A percentile compares a stretch with the other conserved stretches of the same genome.
These are phyloP conservation scores for Myathropa florea DNA, from an alignment of 2,888 invertebrate genomes.

Conservation along the genomic window DNA sequence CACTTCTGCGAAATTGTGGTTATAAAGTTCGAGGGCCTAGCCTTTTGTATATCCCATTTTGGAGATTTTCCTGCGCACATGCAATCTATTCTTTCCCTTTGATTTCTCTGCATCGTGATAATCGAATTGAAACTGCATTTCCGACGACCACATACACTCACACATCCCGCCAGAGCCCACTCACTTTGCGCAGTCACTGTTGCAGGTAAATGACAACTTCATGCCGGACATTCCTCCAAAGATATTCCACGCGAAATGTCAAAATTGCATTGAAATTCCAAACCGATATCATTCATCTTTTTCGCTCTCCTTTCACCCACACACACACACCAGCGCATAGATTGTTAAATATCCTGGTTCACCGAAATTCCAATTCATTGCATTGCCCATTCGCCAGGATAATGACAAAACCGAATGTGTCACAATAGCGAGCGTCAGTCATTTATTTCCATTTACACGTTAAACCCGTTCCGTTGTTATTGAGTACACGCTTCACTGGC, in stretches of 20 bases:
- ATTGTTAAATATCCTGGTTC: not conserved
- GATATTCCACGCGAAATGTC: not conserved
- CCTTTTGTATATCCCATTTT: not conserved
- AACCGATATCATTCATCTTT: not conserved
- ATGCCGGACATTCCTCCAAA: not conserved
- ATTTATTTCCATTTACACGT: slow-evolving; percentile 14
- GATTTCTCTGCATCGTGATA: not conserved
- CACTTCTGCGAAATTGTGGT: not conserved
- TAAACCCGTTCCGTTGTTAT: slow-evolving; percentile 1
- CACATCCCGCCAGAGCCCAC: no score
- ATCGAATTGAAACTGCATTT: not conserved
- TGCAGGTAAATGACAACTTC: not conserved
- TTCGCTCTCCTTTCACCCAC: not conserved
- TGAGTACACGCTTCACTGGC: not conserved
- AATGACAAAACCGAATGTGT: slow-evolving; percentile 1
- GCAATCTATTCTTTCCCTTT: not conserved
- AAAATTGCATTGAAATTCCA: not conserved
- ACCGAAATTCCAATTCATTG: not conserved
- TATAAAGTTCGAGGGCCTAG: not conserved
- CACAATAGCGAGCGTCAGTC: slow-evolving; percentile 14
- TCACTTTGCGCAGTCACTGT: not conserved
- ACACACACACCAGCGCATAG: not conserved
- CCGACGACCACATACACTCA: not conserved
- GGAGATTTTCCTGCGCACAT: not conserved
- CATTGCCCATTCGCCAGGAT: slow-evolving; percentile 2